Base-by-base conservation (phyloP, 2,797 vertebrate genomes). In the Columba guinea region DNA sequence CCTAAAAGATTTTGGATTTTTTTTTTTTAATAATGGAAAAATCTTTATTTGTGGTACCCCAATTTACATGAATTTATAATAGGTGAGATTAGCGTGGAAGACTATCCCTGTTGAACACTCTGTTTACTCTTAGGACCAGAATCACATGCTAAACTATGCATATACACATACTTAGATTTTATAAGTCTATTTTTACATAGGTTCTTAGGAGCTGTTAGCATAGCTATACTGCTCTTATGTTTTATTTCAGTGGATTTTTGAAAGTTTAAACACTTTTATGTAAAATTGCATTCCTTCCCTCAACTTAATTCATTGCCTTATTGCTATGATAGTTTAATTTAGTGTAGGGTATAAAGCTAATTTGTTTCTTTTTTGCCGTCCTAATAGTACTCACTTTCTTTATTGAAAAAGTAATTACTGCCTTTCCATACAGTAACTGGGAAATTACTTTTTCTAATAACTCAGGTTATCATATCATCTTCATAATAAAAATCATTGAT, bases 341-440 rank as follows among this genome's bases (percentile, higher is more conserved):
- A 97, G 92, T 96, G 84, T 69, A 78, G 84, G 93, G 79, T 96
- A 91, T 97, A 96, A 97, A 97, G 87, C 76, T 97, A 97, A 98
- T 97, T 98, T 97, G 97, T 97, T 97, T 97, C 93, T 96, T 87
- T 92, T 97, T 97, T 93, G 93, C 92, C 46, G 89, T 92, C 87
- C 82, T 97, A 95, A 95, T 96, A 95, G 96, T 96, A 97, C 95
- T 97, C 87, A 96, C 86, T 97, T 97, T 95, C 96, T 96, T 96
- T 97, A 97, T 97, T 97, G 98, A 97, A 97, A 98, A 98, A 96
- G 95, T 98, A 98, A 98, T 98, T 97, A 97, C 96, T 93, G 92
- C 68, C 95, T 97, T 97, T 95, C 64, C 51, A 95, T 97, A 98
- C 94, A 97, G 97, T 98, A 97, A 97, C 96, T 97, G 78, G 68